phyloP scores from a whole-genome alignment of 2,797 vertebrate genomes.

The Chelon auratus region DNA sequence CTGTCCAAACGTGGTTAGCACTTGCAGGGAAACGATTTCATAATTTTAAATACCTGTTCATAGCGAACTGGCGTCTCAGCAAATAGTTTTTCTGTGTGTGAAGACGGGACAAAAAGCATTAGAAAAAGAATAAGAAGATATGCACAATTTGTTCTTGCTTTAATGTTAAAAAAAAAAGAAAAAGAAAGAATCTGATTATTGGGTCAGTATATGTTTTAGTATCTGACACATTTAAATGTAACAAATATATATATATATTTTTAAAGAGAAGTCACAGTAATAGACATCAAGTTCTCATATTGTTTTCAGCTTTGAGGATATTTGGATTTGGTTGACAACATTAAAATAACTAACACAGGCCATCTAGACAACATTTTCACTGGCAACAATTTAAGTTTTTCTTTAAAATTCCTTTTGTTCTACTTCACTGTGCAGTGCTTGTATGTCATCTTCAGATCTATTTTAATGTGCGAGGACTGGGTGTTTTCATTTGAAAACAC shows the following conservation, averaged over 20 bases:
- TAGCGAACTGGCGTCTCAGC: slow-evolving; percentile 37
- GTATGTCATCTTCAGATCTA: slow-evolving; percentile 1
- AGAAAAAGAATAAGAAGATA: slow-evolving; percentile 17
- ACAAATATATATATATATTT: not conserved
- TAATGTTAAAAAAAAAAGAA: slow-evolving; percentile 9
- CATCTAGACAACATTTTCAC: slow-evolving; percentile 16
- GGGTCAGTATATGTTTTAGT: slow-evolving; percentile 8
- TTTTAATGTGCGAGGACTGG: not conserved
- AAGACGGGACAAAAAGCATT: slow-evolving; percentile 7
- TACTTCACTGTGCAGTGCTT: not conserved
- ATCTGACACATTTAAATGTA: slow-evolving; percentile 2
- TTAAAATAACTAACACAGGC: not conserved
- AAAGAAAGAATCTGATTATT: not conserved
- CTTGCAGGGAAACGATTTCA: slow-evolving; percentile 57
- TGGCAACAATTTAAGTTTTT: not conserved
- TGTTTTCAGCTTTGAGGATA: not conserved
- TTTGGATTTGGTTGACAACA: not conserved
- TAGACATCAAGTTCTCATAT: not conserved
- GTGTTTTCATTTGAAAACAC: not conserved
- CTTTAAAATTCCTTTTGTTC: not conserved
- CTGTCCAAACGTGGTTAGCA: slow-evolving; percentile 71
- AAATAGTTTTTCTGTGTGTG: slow-evolving; percentile 3
- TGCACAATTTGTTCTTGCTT: not conserved
- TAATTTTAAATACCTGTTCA: slow-evolving; percentile 59
- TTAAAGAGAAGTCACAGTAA: not conserved